A percentile compares a stretch with the other conserved stretches of the same genome.
Conservation (phyloP, 1,140 invertebrate species). For the Lanistes nyassanus region DNA sequence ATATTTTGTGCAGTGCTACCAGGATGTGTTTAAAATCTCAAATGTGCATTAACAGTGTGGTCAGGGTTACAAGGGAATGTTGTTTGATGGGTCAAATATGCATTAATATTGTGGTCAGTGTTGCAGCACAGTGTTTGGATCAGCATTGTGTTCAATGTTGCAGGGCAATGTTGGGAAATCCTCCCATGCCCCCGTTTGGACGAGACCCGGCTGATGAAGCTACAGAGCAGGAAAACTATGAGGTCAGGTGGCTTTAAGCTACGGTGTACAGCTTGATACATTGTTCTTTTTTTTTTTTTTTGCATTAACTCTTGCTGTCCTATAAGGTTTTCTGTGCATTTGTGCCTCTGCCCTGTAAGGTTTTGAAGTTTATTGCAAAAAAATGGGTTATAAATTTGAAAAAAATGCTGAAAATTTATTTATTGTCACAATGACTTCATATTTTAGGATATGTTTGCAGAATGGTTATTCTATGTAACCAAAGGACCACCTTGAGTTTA, state of each 20-base stretch:
- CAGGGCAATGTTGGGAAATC: conserved; percentile 88
- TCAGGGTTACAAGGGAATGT: background rate
- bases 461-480: no score
- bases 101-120: background rate
- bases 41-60: background rate
- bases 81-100: background rate
- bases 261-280: background rate
- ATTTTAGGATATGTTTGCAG: no score
- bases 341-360: no score
- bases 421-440: no score
- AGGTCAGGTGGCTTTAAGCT: no score
- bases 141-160: conserved; percentile 43
- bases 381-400: no score
- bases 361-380: no score
- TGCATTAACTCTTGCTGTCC: no score
- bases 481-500: no score
- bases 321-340: no score
- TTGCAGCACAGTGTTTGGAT: background rate
- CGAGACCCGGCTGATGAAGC: conserved; percentile 72
- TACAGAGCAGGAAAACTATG: conserved; percentile 75
- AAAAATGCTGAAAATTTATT: no score
- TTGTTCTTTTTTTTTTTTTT: background rate
- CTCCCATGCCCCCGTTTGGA: conserved; percentile 81
- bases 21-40: background rate
- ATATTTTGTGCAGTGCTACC: background rate